Base-by-base conservation (phyloP, 92 coral and sea anemone species). In the Siderastrea radians region DNA sequence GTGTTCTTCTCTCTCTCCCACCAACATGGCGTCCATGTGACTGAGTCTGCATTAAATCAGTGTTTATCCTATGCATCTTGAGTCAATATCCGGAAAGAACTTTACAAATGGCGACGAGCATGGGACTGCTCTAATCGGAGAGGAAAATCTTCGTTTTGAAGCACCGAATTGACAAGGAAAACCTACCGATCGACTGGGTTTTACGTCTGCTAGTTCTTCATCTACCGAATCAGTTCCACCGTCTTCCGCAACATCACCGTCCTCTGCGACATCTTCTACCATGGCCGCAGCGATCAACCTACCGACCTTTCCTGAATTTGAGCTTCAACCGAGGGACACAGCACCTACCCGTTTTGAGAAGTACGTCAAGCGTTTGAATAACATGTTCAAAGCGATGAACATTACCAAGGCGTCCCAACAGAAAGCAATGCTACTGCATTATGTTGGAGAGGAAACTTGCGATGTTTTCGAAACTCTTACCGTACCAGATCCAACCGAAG, bases 291-390 rank as follows among this genome's bases (percentile, higher is more conserved):
- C 81, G n/a, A 59, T 88, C 15, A 86, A 90, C 65, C 87, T 90
- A 66, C 93, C 91, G 70, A 81, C 83, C 76, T 91, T 91, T 67
- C 94, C 94, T 17, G 94, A 91, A 44, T 91, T 91, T 74, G 88
- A 86, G 60, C 71, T 76, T 49, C 90, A 90, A 54, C 93, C 93
- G 49, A 49, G 90, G 45, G 87, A 86, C 62, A 86, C 90, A 63
- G 68, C 79, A 43, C 87, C 93, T 12, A 75, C 74, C 43, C 83
- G 93, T 19, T 86, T 90, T 66, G 93, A 90, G 68, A 90, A 90
- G 57, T 90, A 86, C 15, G 82, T 62, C 78, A 90, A 90, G 61
- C 82, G 87, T 57, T 63, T 90, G 74, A 58, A 90, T 73, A 90
- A 90, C 90, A 69, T 84, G 86, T 90, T 90, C 54, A 74, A 17